Evolutionary conservation across 1,140 invertebrate species (phyloP), one percentile per base, ranked within the genome.

Genomic region (Drosophila albomicans): DNA sequence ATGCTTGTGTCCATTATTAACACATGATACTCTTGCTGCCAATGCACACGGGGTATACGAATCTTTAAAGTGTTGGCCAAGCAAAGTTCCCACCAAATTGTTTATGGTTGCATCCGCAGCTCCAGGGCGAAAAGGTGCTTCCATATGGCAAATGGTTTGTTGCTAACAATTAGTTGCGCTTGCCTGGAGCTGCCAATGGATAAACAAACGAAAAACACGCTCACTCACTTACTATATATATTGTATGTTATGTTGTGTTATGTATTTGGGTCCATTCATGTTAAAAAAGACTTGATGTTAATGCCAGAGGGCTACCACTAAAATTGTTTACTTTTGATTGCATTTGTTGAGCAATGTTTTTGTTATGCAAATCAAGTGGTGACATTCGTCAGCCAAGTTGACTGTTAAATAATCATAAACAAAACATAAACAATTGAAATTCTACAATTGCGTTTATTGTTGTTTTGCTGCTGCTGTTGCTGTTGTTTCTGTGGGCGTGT

Each of bases 361-460:
- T 88, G 85, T 88, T 79, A 88, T 85, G 85, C 85, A 88, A 88
- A 88, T 84, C 57, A 66, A 58, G 71, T 82, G 30, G 52, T 65
- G 57, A 80, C 78, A 76, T 76, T 72, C 62, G 28, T 46, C 48
- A 57, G 25, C 32, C 32, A 20, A 65, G 38, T 38, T 58, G 54
- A 46, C 45, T 58, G 35, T 46, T 57, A 75, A 75, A 43, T 66
- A 75, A 64, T 16, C 51, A 72, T 62, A 57, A 43, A 43, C 41
- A 43, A 84, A 87, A 75, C 54, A 41, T 74, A 15, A n/a, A 64
- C 41, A 70, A 75, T 79, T 82, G 56, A 77, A 87, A 52, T 51
- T 20, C 20, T 41, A 38, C 7, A 52, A 49, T 51, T 54, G n/a
- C 3, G 8, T 28, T 45, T 52, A 7, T 49, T 61, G 28, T 20